Percentiles rank a stretch among this genome's conserved stretches.
These are phyloP conservation scores for Thunnus albacares DNA, from an alignment of 2,797 vertebrate genomes.

Conservation along the genomic window DNA sequence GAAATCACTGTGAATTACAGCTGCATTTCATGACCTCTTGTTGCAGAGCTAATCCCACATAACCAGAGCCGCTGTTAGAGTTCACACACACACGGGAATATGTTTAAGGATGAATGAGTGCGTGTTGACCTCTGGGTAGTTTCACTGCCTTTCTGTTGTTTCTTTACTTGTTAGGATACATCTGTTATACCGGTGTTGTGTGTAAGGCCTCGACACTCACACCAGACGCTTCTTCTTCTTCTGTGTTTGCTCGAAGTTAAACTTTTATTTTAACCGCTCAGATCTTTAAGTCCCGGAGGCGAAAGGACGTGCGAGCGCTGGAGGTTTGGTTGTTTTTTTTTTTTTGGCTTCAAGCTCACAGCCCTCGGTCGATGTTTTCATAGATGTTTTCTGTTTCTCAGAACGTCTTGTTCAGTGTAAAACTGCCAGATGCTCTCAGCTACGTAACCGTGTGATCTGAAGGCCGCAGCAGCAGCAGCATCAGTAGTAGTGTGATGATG, in stretches of 20 bases:
- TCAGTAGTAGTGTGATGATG: no score
- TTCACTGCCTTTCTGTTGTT: conserved; percentile 15
- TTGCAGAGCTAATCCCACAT: conserved; percentile 16
- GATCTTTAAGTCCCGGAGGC: neutral
- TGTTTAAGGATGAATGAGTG: conserved; percentile 10
- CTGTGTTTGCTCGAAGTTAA: neutral
- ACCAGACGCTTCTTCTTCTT: neutral
- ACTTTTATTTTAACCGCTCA: neutral
- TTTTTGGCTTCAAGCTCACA: neutral
- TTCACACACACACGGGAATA: neutral
- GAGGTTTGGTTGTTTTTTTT: conserved; percentile 6
- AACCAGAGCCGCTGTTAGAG: neutral
- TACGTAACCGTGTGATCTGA: neutral
- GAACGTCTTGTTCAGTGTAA: neutral
- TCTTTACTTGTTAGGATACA: neutral
- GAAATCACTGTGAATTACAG: conserved; percentile 34
- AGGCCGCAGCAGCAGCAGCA: neutral
- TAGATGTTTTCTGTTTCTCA: neutral
- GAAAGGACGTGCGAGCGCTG: neutral
- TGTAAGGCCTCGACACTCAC: neutral
- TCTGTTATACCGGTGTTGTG: neutral
- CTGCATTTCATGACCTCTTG: conserved; percentile 17
- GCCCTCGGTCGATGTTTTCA: neutral
- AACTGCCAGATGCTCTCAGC: neutral
- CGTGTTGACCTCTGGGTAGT: conserved; percentile 31